phyloP scores from a whole-genome alignment of 2,888 invertebrate species.

The Ornithoptera alexandrae region DNA sequence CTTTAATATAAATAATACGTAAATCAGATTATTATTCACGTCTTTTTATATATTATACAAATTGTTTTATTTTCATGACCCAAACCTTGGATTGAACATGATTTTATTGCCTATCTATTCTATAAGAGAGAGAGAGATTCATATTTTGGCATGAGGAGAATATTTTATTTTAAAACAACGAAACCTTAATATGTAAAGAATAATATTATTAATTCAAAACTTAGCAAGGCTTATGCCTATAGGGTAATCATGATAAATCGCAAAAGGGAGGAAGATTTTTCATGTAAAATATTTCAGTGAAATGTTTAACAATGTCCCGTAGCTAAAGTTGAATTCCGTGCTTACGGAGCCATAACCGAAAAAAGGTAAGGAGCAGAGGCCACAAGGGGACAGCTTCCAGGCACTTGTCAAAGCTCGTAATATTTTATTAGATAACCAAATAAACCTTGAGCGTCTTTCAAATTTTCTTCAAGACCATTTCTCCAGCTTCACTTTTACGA shows the following conservation, averaged over 20 bases:
- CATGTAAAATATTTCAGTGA: constrained; percentile 16
- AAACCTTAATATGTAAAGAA: too few relatives aligned
- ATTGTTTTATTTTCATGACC: too few relatives aligned
- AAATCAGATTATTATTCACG: too few relatives aligned
- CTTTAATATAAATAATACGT: too few relatives aligned
- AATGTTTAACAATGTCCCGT: constrained; percentile 31
- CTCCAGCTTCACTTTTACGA: constrained; percentile 36
- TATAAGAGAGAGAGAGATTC: too few relatives aligned
- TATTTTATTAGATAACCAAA: constrained; percentile 79
- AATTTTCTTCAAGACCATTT: constrained; percentile 47
- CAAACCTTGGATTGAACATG: too few relatives aligned
- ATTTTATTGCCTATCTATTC: too few relatives aligned
- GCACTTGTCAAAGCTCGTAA: constrained; percentile 77
- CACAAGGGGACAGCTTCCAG: constrained; percentile 63
- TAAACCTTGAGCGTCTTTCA: constrained; percentile 64
- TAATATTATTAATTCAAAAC: too few relatives aligned
- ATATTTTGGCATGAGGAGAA: too few relatives aligned
- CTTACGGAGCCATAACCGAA: constrained; percentile 61
- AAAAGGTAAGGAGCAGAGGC: constrained; percentile 55
- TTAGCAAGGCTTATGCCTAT: background rate
- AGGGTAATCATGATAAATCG: constrained; percentile 3
- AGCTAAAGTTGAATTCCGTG: constrained; percentile 40
- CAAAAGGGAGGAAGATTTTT: constrained; percentile 10
- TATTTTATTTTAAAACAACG: too few relatives aligned
- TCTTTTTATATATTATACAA: too few relatives aligned